Conservation (phyloP, 2,113 vertebrate species). For the Caloenas nicobarica region DNA sequence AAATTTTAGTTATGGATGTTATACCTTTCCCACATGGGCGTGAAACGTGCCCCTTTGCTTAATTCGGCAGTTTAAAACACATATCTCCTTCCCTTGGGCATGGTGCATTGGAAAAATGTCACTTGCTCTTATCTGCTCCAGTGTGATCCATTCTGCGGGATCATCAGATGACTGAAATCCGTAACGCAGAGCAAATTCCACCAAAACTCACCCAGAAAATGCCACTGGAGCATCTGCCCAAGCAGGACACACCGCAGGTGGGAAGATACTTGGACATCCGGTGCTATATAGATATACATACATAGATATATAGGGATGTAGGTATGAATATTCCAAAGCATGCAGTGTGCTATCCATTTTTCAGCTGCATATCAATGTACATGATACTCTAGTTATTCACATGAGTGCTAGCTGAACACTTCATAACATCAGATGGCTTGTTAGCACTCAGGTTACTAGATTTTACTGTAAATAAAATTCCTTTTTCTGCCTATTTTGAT, state of each 20-base stretch:
- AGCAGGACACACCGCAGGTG: no score
- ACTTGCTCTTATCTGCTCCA: background rate
- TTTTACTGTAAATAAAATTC: background rate
- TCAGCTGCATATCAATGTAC: background rate
- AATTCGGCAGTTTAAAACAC: background rate
- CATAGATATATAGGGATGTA: fast-evolving
- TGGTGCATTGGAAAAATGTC: background rate
- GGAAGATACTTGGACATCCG: background rate
- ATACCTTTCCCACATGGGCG: background rate
- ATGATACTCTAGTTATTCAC: background rate
- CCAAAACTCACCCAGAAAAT: background rate
- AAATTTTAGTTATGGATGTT: background rate
- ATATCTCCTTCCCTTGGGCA: background rate
- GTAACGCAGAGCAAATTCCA: background rate
- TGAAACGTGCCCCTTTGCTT: background rate
- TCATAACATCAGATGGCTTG: background rate
- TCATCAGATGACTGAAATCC: background rate
- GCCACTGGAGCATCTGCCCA: no score
- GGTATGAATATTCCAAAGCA: background rate
- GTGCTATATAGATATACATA: background rate
- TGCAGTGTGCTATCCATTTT: background rate
- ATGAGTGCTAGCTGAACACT: background rate
- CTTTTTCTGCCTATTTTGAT: background rate
- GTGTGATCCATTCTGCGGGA: background rate
- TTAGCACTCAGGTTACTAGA: background rate